Conservation (phyloP, 2,113 vertebrate species). For the Gulo gulo region DNA sequence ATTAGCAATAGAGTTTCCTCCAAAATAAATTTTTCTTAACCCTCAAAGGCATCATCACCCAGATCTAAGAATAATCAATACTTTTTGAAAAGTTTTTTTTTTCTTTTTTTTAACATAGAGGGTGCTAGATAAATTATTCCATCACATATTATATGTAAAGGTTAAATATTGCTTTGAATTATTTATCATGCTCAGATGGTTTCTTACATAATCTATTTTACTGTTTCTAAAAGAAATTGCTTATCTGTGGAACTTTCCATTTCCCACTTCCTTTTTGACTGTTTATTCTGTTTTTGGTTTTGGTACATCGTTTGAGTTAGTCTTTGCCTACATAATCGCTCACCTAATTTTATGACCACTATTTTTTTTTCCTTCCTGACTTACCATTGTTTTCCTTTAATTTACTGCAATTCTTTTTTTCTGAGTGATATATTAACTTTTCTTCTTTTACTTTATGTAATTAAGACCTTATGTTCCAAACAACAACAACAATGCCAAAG, state of each 20-base stretch:
- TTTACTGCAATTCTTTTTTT: background rate
- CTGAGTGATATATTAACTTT: background rate
- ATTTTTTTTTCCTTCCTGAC: background rate
- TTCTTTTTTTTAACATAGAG: background rate
- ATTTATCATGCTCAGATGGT: background rate
- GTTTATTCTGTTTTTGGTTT: slow-evolving; percentile 25
- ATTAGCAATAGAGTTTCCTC: background rate
- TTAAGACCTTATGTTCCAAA: background rate
- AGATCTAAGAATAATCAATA: background rate
- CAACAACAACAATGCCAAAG: background rate
- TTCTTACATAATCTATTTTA: background rate
- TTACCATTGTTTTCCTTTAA: background rate
- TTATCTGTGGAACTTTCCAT: slow-evolving; percentile 35
- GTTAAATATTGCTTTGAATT: background rate
- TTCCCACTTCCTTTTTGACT: background rate
- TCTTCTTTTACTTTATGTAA: background rate
- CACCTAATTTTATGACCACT: background rate
- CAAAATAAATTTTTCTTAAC: background rate
- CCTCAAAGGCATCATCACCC: background rate
- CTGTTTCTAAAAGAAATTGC: slow-evolving; percentile 31
- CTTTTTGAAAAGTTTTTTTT: background rate
- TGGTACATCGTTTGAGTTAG: background rate
- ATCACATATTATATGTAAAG: background rate
- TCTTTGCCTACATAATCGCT: background rate
- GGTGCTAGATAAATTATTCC: background rate